Base-by-base conservation (phyloP, 2,113 vertebrate species). In the Sorex araneus region DNA sequence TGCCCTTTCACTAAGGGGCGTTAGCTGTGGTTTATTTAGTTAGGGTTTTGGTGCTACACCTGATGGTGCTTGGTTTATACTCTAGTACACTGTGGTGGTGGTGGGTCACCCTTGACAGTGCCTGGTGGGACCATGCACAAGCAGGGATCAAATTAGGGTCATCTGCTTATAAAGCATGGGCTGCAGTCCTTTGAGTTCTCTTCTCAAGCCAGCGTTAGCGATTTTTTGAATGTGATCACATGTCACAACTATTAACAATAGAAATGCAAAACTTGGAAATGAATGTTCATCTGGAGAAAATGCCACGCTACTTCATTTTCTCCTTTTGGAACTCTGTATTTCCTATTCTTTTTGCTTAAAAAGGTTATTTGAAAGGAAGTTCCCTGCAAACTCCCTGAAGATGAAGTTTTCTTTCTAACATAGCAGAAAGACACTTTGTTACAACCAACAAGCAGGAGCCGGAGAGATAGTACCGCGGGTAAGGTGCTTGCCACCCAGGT, bases 231-330 rank as follows among this genome's bases (percentile, higher is more conserved):
- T 15, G 66, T 45, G 73, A 47, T 28, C 45, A 79, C 50, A 70
- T 50, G 57, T 82, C 73, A 66, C 7, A 78, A 84, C 57, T 64
- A 63, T 54, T 40, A 74, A 21, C 60, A 70, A 25, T 66, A 73
- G 71, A 78, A 84, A 69, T 28, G 19, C 71, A 77, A 40, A 13
- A 64, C 77, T 84, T 79, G 23, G 57, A 92, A 86, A 73, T 15
- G 60, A 75, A 80, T 15, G 47, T 63, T 89, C n/a, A 70, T 15
- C 40, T 89, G 74, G 87, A 87, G 54, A 86, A 95, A 86, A 89
- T 66, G 57, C 34, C 21, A 15, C 23, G 18, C 27, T 78, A 50
- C 64, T 87, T 69, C 50, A n/a, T n/a, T 74, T 75, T 77, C 28
- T 70, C 25, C 45, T 85, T 93, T 84, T 54, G 54, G 71, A 91